These are phyloP conservation scores for Tapirus terrestris DNA, from an alignment of 2,113 vertebrate genomes.

Conservation along the genomic window DNA sequence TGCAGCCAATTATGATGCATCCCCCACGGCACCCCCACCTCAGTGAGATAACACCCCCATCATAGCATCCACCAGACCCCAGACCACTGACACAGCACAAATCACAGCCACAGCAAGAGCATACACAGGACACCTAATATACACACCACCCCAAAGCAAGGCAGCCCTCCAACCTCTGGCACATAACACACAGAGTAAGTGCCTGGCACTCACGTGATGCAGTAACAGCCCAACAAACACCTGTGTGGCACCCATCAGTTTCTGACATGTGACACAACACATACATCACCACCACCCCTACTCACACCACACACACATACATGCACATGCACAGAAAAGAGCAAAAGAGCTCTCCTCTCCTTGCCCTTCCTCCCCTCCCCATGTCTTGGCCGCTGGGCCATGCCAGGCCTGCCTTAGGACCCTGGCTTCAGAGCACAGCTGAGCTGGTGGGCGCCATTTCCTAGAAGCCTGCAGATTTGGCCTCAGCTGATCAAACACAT, in stretches of 20 bases:
- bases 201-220: not conserved
- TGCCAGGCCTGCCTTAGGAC: not conserved
- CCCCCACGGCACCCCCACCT: not conserved
- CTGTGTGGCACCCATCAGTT: not conserved
- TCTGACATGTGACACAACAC: not conserved
- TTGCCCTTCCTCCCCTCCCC: not conserved
- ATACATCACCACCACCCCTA: not conserved
- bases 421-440: not conserved
- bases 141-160: not conserved
- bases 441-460: slow-evolving; percentile 40
- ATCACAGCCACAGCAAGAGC: not conserved
- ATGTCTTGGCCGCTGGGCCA: not conserved
- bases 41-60: not conserved
- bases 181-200: not conserved
- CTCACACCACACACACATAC: not conserved
- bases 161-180: not conserved
- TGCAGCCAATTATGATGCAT: not conserved
- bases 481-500: slow-evolving; percentile 79
- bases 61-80: not conserved
- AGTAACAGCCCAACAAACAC: not conserved
- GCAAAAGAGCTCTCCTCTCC: not conserved
- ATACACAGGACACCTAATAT: not conserved
- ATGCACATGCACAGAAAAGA: not conserved
- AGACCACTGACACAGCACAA: not conserved
- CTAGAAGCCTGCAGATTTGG: slow-evolving; percentile 55